Percentiles rank a stretch among this genome's conserved stretches.
phyloP scores from a whole-genome alignment of 2,797 vertebrate species.

The Luscinia megarhynchos region DNA sequence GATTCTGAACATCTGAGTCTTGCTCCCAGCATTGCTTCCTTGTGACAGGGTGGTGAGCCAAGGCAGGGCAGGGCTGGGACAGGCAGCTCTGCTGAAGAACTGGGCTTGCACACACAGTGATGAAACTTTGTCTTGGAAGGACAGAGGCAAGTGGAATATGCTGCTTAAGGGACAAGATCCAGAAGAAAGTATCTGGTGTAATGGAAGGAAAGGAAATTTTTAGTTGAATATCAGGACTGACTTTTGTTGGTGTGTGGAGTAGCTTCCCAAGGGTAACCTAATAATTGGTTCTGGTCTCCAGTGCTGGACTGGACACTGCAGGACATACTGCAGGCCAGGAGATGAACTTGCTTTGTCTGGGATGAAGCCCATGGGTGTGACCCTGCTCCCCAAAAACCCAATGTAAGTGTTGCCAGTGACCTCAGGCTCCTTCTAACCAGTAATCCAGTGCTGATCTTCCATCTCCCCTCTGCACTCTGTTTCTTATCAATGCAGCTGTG shows the following conservation, averaged over 20 bases:
- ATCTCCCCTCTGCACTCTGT: not conserved
- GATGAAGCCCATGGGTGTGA: not conserved
- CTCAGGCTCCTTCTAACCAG: not conserved
- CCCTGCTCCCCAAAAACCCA: not conserved
- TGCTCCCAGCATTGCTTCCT: not conserved
- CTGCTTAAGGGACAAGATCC: not conserved
- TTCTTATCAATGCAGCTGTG: not conserved
- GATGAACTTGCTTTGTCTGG: not conserved
- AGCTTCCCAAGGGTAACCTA: not conserved
- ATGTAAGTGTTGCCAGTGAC: not conserved
- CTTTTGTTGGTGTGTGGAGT: not conserved
- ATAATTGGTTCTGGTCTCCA: not conserved
- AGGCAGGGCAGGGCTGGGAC: not conserved
- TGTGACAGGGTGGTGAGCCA: not conserved
- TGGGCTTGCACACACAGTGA: not conserved
- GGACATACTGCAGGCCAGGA: not conserved
- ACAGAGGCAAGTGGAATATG: not conserved
- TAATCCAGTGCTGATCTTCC: not conserved
- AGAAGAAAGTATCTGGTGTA: not conserved
- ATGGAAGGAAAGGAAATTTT: conserved; percentile 34
- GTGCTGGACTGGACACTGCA: not conserved
- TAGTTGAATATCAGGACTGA: not conserved
- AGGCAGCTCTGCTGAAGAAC: not conserved
- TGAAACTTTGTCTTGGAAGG: not conserved
- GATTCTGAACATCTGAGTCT: not conserved